phyloP scores from a whole-genome alignment of 1,140 invertebrate genomes.

The Drosophila paulistorum region DNA sequence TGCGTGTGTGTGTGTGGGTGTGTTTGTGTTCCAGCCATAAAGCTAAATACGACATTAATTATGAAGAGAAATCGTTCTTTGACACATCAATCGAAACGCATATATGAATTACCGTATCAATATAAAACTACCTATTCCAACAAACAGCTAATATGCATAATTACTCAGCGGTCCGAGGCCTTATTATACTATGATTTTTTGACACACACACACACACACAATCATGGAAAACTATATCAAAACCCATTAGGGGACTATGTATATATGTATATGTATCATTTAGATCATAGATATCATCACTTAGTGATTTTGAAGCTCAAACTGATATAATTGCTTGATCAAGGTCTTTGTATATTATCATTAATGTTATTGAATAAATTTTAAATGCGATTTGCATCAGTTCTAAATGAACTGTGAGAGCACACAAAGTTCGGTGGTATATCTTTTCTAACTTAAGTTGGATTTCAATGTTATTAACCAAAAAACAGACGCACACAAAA shows the following conservation, averaged over 20 bases:
- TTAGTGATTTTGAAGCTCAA: too few species aligned
- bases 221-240: not conserved
- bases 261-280: not conserved
- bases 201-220: not conserved
- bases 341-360: too few species aligned
- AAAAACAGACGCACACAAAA: slow-evolving; percentile 38
- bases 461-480: not conserved
- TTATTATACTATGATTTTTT: not conserved
- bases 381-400: not conserved
- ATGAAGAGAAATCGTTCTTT: not conserved
- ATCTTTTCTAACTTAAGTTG: not conserved
- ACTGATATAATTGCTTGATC: too few species aligned
- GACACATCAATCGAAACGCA: slow-evolving; percentile 1
- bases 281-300: too few species aligned
- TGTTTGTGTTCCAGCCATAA: not conserved
- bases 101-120: slow-evolving; percentile 10
- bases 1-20: too few species aligned
- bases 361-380: too few species aligned
- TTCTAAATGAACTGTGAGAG: not conserved
- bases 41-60: not conserved
- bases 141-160: not conserved
- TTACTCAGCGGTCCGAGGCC: not conserved
- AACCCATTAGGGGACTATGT: not conserved
- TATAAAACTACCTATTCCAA: slow-evolving; percentile 1
- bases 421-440: not conserved